These are phyloP conservation scores for Amniataba percoides DNA, from an alignment of 2,797 vertebrate genomes.

Conservation along the genomic window DNA sequence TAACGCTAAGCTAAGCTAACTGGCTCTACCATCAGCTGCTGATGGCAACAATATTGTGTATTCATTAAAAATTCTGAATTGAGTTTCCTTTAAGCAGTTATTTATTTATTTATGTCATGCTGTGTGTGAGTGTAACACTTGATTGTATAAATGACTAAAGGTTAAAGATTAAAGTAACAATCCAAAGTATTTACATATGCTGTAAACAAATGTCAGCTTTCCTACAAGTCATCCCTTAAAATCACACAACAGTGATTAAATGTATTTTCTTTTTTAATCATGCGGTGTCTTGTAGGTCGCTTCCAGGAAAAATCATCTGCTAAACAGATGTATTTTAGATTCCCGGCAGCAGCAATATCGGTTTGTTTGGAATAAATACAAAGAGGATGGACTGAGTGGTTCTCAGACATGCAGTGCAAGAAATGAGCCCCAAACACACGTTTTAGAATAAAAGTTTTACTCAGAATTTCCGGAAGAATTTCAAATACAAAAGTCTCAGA, in stretches of 20 bases:
- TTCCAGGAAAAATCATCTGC: slow-evolving; percentile 42
- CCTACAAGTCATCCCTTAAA: slow-evolving; percentile 5
- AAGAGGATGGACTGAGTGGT: slow-evolving; percentile 20
- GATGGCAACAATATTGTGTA: not conserved
- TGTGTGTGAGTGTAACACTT: slow-evolving; percentile 11
- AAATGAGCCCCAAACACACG: slow-evolving; percentile 40
- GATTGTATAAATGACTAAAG: slow-evolving; percentile 14
- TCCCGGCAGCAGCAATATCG: slow-evolving; percentile 15
- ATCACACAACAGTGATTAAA: slow-evolving; percentile 41
- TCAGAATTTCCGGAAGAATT: slow-evolving; percentile 67
- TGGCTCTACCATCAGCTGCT: not conserved
- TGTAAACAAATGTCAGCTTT: slow-evolving; percentile 30
- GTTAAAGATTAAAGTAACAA: slow-evolving; percentile 24
- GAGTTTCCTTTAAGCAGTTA: not conserved
- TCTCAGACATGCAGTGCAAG: slow-evolving; percentile 16
- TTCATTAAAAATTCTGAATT: not conserved
- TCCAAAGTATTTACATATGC: not conserved
- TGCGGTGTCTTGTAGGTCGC: not conserved
- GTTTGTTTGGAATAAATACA: slow-evolving; percentile 50
- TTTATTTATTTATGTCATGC: not conserved
- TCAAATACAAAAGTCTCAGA: slow-evolving; percentile 77
- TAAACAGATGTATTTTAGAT: slow-evolving; percentile 50
- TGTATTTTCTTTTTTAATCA: slow-evolving; percentile 35
- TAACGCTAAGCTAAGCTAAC: not conserved
- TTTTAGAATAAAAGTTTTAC: slow-evolving; percentile 74